Percentiles rank a stretch among this genome's conserved stretches.
These are phyloP conservation scores for Cyclina sinensis DNA, from an alignment of 1,140 invertebrate species.

Conservation along the genomic window DNA sequence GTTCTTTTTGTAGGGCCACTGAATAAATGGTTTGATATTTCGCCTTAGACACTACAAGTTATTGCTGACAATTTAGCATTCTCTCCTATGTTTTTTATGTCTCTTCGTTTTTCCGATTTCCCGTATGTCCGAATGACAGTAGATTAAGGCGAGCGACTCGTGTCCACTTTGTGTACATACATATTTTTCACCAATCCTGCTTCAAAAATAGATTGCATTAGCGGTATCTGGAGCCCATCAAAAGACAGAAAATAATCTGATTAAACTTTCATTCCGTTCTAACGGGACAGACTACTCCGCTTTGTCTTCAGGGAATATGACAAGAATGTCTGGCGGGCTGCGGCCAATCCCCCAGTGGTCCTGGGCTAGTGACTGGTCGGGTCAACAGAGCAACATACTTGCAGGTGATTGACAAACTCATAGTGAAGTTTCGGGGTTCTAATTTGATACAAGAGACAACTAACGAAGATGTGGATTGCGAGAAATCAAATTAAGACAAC, in stretches of 20 bases:
- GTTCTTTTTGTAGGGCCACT: no score
- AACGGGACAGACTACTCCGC: background rate
- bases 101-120: no score
- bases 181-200: background rate
- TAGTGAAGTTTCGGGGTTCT: background rate
- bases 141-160: background rate
- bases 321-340: slow-evolving; percentile 29
- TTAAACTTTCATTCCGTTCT: slow-evolving; percentile 45
- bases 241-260: slow-evolving; percentile 27
- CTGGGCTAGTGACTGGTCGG: slow-evolving; percentile 14
- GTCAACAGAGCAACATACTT: background rate
- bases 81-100: no score
- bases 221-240: slow-evolving; percentile 43
- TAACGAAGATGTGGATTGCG: slow-evolving; percentile 6
- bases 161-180: background rate
- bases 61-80: no score
- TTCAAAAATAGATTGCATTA: slow-evolving; percentile 29
- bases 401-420: slow-evolving; percentile 37
- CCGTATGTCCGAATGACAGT: no score
- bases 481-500: slow-evolving; percentile 35
- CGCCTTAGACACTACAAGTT: no score
- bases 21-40: no score
- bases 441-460: slow-evolving; percentile 18
- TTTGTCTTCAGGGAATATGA: background rate
- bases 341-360: slow-evolving; percentile 10